phyloP scores from a whole-genome alignment of 2,113 vertebrate species.

The Agelaius tricolor region DNA sequence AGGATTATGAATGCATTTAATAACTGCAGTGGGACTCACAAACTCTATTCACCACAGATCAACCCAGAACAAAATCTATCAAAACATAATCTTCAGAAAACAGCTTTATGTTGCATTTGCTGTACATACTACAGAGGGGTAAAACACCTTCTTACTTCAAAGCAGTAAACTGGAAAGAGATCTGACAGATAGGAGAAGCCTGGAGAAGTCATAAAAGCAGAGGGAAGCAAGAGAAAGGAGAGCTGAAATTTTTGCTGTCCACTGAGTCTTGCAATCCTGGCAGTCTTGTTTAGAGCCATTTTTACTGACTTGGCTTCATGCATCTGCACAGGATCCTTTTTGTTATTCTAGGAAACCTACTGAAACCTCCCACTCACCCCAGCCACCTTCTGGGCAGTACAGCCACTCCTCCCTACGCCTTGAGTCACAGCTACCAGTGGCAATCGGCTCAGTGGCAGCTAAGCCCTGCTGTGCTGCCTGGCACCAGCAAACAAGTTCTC shows the following conservation, averaged over 20 bases:
- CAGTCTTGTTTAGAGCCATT: neutral
- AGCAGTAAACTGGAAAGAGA: neutral
- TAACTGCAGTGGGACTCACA: neutral
- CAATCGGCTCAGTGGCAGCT: rapidly evolving
- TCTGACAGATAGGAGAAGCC: neutral
- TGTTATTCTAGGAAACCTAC: slow-evolving; percentile 19
- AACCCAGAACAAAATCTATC: neutral
- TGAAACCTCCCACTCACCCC: neutral
- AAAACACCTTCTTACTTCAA: neutral
- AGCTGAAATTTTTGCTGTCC: neutral
- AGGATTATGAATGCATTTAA: neutral
- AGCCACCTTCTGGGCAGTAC: neutral
- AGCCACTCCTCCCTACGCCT: neutral
- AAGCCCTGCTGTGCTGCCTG: neutral
- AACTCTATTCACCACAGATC: neutral
- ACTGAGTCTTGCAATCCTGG: neutral
- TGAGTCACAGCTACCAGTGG: neutral
- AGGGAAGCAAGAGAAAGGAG: neutral
- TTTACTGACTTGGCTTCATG: neutral
- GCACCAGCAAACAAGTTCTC: neutral
- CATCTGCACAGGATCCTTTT: neutral
- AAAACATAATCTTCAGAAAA: neutral
- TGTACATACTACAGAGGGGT: neutral
- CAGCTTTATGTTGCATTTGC: neutral
- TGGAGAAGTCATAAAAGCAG: neutral